Evolutionary conservation across 2,888 invertebrate species (phyloP), one percentile per base, ranked within the genome.

Genomic region (Sisyra nigra): DNA sequence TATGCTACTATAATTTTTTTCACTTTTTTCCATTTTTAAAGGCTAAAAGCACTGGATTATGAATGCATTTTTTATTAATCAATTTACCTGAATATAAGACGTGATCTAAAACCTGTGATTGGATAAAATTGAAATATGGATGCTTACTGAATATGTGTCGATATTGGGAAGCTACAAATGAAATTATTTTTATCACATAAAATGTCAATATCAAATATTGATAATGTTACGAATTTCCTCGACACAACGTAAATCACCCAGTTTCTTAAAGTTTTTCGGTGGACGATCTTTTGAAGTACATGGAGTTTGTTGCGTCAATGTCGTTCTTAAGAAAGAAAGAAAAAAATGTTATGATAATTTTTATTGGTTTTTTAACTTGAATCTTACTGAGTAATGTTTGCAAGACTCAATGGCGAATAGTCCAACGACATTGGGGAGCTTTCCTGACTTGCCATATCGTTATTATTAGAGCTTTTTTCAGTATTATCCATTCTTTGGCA

Each of bases 51-150:
- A 24, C 3, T 24, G 24, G 24, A 24, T 24, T 24, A 24, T 24
- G 24, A 7, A 24, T n/a, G n/a, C n/a, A n/a, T n/a, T n/a, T 7
- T 24, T 24, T 3, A 7, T 24, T 24, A 5, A 7, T 24, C 24
- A 24, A 5, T 49, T 52, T 58, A 76, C 78, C 75, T 55, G 76
- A 66, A 57, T 76, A 65, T 18, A 79, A 57, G 1, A 80, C 73
- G 57, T 76, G 74, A 54, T 82, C 74, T 47, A 84, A 71, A 8
- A 82, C 72, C 49, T 63, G 65, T 1, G 83, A 80, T 55, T 87
- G 86, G 4, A 86, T 72, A 30, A 68, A 54, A 59, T 86, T 86
- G 59, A 86, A 86, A 54, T 67, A 71, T 18, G 68, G 68, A 59
- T 74, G 78, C 11, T 62, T 46, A 29, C 52, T 51, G 55, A 78